Conservation (phyloP, 92 coral and sea anemone genomes). For the Heliopora coerulea region DNA sequence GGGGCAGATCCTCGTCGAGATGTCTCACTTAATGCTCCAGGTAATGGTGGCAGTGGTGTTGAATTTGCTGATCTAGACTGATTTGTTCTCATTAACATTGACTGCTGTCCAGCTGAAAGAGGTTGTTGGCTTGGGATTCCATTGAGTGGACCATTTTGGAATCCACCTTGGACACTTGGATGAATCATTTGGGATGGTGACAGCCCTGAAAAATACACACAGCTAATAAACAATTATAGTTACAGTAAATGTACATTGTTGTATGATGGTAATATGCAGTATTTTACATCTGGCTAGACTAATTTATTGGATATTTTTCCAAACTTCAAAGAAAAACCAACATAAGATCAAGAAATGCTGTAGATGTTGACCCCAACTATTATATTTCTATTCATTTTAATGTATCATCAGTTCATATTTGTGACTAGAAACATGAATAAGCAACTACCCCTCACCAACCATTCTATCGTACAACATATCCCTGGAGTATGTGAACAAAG, state of each 20-base stretch:
- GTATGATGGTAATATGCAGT: too few species aligned
- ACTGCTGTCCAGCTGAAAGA: conserved; percentile 9
- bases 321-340: too few species aligned
- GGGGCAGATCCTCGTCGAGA: conserved; percentile 74
- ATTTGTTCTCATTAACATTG: conserved; percentile 8
- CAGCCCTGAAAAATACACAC: not conserved
- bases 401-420: too few species aligned
- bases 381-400: too few species aligned
- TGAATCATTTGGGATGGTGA: conserved; percentile 1
- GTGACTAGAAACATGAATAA: too few species aligned
- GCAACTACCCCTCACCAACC: too few species aligned
- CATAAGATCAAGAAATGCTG: too few species aligned
- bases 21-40: conserved; percentile 45
- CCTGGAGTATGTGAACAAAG: too few species aligned
- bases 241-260: not conserved
- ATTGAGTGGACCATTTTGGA: conserved; percentile 35
- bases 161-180: conserved; percentile 11
- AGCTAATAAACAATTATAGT: not conserved
- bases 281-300: too few species aligned
- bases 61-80: conserved; percentile 46
- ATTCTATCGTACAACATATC: too few species aligned
- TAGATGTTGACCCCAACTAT: too few species aligned
- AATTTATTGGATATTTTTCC: too few species aligned
- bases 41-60: conserved; percentile 55
- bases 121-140: conserved; percentile 31